Percentiles rank a stretch among this genome's conserved stretches.
Conservation (phyloP, 2,888 invertebrate species). For the Hetaerina titia region DNA sequence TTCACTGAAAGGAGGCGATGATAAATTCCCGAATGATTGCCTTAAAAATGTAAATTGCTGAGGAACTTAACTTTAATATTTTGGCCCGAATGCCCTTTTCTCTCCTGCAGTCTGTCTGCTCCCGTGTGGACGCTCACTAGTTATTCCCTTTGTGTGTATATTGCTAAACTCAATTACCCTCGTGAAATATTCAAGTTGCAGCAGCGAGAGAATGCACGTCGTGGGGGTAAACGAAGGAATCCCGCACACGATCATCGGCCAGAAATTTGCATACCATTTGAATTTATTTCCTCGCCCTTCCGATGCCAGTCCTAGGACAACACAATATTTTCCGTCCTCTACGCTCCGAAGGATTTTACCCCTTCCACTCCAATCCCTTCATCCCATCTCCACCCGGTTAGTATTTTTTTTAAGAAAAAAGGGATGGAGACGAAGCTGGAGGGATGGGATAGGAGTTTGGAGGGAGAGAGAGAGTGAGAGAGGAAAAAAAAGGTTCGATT, state of each 20-base stretch:
- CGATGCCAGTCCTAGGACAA: conserved; percentile 8
- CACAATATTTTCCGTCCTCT: background rate
- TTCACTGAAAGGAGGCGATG: background rate
- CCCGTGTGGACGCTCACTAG: background rate
- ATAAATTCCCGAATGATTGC: background rate
- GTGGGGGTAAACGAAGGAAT: background rate
- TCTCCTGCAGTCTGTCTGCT: background rate
- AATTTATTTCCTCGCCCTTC: background rate
- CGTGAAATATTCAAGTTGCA: conserved; percentile 35
- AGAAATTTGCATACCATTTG: conserved; percentile 20
- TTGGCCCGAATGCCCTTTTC: background rate
- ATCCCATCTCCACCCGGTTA: background rate
- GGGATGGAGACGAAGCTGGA: background rate
- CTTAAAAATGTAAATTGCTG: background rate
- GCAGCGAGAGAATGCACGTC: conserved; percentile 32
- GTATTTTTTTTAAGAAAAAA: background rate
- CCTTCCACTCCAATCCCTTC: background rate
- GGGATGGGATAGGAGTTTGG: background rate
- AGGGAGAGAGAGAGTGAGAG: background rate
- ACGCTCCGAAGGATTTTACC: background rate
- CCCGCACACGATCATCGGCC: background rate
- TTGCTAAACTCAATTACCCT: conserved; percentile 10
- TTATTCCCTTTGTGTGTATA: conserved; percentile 6
- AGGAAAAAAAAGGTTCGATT: conserved; percentile 44
- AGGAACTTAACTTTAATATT: background rate